These are phyloP conservation scores for Cerastis leucographa DNA, from an alignment of 2,888 invertebrate species.

Conservation along the genomic window DNA sequence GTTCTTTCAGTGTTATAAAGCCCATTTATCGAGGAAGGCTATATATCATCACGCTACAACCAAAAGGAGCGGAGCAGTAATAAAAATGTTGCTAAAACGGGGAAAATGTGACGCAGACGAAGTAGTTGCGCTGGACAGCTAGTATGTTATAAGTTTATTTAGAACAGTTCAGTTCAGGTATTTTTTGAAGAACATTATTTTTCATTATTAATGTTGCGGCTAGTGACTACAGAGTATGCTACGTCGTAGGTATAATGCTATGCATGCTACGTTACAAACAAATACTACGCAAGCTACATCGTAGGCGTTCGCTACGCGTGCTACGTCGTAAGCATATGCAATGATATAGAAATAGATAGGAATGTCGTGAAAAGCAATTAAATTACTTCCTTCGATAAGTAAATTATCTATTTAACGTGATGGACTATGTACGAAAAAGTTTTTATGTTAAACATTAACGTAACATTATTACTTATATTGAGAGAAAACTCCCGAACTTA, in stretches of 20 bases:
- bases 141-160: background rate
- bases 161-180: background rate
- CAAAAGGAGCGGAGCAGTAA: too few species aligned
- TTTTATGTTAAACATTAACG: background rate
- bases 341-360: background rate
- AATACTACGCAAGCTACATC: background rate
- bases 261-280: background rate
- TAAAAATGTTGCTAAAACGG: too few species aligned
- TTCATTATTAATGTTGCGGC: background rate
- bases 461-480: slow-evolving; percentile 5
- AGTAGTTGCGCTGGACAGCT: too few species aligned
- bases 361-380: background rate
- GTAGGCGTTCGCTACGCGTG: background rate
- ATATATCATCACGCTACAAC: too few species aligned
- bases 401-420: background rate
- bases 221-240: background rate
- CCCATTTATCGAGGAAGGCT: too few species aligned
- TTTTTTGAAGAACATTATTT: background rate
- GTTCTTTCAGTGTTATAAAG: too few species aligned
- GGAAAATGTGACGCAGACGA: too few species aligned
- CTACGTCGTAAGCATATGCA: slow-evolving; percentile 10
- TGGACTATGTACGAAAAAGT: background rate
- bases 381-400: background rate
- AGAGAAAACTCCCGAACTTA: slow-evolving; percentile 1
- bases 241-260: background rate